These are phyloP conservation scores for Drosophila testacea DNA, from an alignment of 2,888 invertebrate species.

Conservation along the genomic window DNA sequence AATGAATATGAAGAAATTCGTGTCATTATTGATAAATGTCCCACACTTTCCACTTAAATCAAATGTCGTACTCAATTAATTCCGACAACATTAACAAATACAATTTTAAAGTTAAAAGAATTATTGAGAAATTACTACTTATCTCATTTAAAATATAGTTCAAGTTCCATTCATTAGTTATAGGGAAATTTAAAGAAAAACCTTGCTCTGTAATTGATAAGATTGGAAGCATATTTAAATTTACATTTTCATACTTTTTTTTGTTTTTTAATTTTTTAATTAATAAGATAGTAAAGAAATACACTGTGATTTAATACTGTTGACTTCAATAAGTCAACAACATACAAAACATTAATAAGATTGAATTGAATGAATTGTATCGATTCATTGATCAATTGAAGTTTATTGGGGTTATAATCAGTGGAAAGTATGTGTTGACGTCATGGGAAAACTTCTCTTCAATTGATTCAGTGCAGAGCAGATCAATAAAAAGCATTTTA, in stretches of 20 bases:
- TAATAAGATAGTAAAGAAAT: not conserved
- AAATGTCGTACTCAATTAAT: slow-evolving; percentile 6
- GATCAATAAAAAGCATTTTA: slow-evolving; percentile 37
- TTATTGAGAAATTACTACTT: slow-evolving; percentile 4
- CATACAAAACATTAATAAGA: not conserved
- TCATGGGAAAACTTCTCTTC: slow-evolving; percentile 32
- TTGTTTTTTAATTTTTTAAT: not conserved
- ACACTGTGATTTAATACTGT: not conserved
- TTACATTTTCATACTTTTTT: not conserved
- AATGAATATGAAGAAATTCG: slow-evolving; percentile 26
- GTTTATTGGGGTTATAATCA: slow-evolving; percentile 41
- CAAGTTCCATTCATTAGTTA: not conserved
- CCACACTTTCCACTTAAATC: slow-evolving; percentile 37
- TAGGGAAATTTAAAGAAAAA: not conserved
- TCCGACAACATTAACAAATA: not conserved
- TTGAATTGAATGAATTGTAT: slow-evolving; percentile 22
- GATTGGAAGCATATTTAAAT: not conserved
- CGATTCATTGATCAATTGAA: slow-evolving; percentile 37
- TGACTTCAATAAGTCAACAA: not conserved
- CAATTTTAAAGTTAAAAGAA: not conserved
- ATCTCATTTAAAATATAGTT: not conserved
- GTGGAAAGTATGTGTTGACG: slow-evolving; percentile 34
- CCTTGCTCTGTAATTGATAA: not conserved
- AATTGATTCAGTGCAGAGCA: slow-evolving; percentile 27
- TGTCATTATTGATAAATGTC: slow-evolving; percentile 41